phyloP scores from a whole-genome alignment of 2,113 vertebrate genomes.

The Phalacrocorax aristotelis region DNA sequence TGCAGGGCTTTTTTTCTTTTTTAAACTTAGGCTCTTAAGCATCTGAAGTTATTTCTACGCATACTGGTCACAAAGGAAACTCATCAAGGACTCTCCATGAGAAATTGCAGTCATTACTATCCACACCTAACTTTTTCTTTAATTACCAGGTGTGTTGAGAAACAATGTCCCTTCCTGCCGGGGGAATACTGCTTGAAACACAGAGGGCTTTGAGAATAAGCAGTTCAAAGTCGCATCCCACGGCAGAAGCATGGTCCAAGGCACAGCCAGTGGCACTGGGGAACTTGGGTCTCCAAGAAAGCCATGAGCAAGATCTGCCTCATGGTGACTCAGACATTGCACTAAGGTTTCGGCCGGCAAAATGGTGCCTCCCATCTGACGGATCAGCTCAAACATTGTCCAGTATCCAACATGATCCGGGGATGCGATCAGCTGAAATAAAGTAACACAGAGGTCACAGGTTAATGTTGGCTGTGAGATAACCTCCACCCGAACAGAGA shows the following conservation, averaged over 20 bases:
- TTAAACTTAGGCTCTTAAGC: neutral
- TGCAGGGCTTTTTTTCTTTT: neutral
- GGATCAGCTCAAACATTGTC: conserved; percentile 77
- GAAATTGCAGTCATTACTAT: neutral
- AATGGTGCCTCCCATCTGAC: conserved; percentile 77
- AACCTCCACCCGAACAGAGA: neutral
- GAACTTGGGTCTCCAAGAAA: neutral
- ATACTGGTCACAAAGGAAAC: neutral
- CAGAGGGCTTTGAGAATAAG: conserved; percentile 75
- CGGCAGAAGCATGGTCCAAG: conserved; percentile 65
- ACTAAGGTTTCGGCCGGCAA: conserved; percentile 77
- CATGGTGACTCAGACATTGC: neutral
- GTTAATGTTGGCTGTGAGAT: neutral
- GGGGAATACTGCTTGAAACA: conserved; percentile 79
- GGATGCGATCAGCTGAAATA: conserved; percentile 72
- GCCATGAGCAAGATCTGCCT: neutral
- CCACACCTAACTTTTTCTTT: neutral
- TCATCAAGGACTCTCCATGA: neutral
- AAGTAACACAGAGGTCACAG: neutral
- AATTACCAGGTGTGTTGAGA: conserved; percentile 71
- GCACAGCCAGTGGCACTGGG: neutral
- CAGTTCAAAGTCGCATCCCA: conserved; percentile 78
- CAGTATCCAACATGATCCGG: conserved; percentile 82
- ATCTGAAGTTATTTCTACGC: neutral
- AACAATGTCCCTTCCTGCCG: conserved; percentile 67